Evolutionary conservation across 2,113 vertebrate genomes (phyloP), one percentile per base, ranked within the genome.

Genomic region (Melanerpes aurifrons): DNA sequence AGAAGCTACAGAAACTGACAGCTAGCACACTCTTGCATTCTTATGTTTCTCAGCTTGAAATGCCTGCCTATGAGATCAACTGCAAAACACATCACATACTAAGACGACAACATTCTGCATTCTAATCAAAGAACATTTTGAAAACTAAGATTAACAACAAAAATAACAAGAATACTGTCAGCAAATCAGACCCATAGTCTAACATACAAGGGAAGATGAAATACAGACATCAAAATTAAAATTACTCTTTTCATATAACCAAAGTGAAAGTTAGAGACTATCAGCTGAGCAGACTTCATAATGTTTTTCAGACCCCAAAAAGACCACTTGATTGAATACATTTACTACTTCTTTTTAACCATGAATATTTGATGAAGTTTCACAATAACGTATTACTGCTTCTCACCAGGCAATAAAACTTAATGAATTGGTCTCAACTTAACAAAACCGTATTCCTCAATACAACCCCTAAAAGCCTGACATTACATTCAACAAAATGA

Each of bases 301-400:
- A 97, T 98, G 98, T 88, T 94, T 98, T 98, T 97, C 97, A 98
- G 97, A 97, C 87, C 76, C 86, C 96, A 95, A 98, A 98, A 98
- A 98, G 98, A 98, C 98, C 98, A 99, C 99, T 99, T 99, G 98
- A 99, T 99, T 99, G 98, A 98, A 98, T 99, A 99, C 98, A 99
- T 99, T 99, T 99, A 98, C 98, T 99, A 99, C 99, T 99, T 98
- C 99, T 98, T 98, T 98, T 98, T 98, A 98, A 99, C 98, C 99
- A 99, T 99, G 99, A 99, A 99, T 99, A 99, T 99, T 99, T 99
- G 99, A 99, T 99, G 99, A 99, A 99, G 98, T 98, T 98, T 98
- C 98, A 99, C 98, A 99, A 99, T 99, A 99, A 99, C 96, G 98
- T 98, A 99, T 99, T 99, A 98, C 98, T 98, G 98, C 98, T 98